Conservation (phyloP, 2,113 vertebrate genomes). For the Haemorhous mexicanus region DNA sequence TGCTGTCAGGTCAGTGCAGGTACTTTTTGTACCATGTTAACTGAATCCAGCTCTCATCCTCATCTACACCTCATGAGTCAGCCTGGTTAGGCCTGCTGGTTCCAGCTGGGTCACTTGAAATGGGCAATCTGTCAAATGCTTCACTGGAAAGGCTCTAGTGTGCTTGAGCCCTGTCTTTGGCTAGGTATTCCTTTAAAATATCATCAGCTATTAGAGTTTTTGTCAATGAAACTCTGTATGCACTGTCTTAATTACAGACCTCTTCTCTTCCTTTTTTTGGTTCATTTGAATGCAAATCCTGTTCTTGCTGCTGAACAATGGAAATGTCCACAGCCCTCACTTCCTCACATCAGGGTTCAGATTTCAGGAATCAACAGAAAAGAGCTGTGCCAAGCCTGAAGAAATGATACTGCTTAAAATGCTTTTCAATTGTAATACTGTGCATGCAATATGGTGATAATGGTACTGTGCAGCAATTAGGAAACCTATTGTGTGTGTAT, state of each 20-base stretch:
- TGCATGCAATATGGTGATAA: not conserved
- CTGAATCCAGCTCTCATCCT: not conserved
- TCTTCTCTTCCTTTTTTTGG: not conserved
- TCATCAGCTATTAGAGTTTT: not conserved
- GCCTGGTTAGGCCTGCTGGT: not conserved
- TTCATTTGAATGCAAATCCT: not conserved
- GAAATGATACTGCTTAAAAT: not conserved
- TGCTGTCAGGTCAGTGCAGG: not conserved
- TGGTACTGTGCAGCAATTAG: not conserved
- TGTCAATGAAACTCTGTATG: not conserved
- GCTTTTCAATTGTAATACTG: not conserved
- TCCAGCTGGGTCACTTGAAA: not conserved
- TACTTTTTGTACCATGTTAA: not conserved
- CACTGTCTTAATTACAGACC: constrained; percentile 7
- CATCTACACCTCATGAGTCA: accelerated
- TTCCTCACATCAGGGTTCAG: constrained; percentile 29
- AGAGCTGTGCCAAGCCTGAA: not conserved
- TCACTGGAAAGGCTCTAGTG: not conserved
- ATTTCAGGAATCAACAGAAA: constrained; percentile 23
- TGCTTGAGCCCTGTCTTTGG: not conserved
- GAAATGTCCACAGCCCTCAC: not conserved
- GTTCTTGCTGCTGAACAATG: not conserved
- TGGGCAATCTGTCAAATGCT: not conserved
- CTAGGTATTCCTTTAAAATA: not conserved
- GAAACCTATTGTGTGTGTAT: not conserved